These are phyloP conservation scores for Crypturellus tataupa DNA, from an alignment of 2,797 vertebrate species.

Conservation along the genomic window DNA sequence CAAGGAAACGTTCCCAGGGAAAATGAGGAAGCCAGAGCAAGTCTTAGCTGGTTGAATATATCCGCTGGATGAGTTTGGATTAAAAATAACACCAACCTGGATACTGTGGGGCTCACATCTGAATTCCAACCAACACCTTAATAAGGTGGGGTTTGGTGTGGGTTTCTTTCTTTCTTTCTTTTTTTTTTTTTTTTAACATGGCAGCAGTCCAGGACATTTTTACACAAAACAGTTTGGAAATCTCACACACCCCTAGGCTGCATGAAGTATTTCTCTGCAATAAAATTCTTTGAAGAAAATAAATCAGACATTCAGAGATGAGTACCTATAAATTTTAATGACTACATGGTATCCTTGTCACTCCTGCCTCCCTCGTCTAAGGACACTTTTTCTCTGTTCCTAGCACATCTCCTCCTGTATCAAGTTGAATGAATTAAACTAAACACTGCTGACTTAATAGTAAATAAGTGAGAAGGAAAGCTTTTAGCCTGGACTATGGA, in stretches of 20 bases:
- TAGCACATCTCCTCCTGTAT: neutral
- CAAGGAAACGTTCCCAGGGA: neutral
- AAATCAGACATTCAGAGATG: conserved; percentile 1
- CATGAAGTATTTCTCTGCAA: neutral
- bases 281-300: neutral
- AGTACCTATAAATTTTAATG: neutral
- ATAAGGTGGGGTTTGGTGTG: neutral
- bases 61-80: neutral
- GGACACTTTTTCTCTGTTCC: neutral
- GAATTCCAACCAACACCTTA: neutral
- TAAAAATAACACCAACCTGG: neutral
- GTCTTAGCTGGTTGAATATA: neutral
- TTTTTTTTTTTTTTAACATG: neutral
- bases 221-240: conserved; percentile 18
- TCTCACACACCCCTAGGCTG: neutral
- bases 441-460: conserved; percentile 18
- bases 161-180: neutral
- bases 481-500: neutral
- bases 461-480: conserved; percentile 8
- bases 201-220: conserved; percentile 8
- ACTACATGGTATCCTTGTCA: neutral
- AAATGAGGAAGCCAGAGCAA: neutral
- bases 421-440: conserved; percentile 1
- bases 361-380: neutral
- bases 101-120: neutral